phyloP scores from a whole-genome alignment of 2,113 vertebrate species.

The Xiphias gladius region DNA sequence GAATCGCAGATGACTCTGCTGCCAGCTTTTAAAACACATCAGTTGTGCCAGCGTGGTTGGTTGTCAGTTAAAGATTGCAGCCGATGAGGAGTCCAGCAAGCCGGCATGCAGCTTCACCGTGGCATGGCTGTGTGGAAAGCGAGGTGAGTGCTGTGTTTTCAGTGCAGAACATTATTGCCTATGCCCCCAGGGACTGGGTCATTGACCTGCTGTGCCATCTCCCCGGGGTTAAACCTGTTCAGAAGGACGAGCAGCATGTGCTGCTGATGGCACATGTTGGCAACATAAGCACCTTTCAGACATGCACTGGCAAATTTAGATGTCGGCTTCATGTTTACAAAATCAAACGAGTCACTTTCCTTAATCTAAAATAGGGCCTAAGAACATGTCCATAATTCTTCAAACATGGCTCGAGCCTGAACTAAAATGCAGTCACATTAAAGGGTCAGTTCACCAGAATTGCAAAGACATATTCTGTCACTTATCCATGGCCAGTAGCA shows the following conservation, averaged over 20 bases:
- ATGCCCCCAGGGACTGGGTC: conserved; percentile 55
- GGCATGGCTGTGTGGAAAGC: conserved; percentile 3
- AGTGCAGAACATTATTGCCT: conserved; percentile 11
- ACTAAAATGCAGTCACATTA: neutral
- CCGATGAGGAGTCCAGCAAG: conserved; percentile 15
- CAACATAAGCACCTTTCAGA: neutral
- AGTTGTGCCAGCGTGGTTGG: neutral
- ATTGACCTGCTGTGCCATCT: conserved; percentile 45
- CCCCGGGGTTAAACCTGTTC: conserved; percentile 24
- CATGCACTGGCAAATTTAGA: neutral
- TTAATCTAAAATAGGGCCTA: too few relatives aligned
- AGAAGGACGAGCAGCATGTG: conserved; percentile 25
- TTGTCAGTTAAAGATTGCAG: conserved; percentile 11
- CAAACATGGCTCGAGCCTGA: neutral
- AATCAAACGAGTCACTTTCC: neutral
- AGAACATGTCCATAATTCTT: neutral
- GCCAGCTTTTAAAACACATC: conserved; percentile 29
- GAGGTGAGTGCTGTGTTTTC: conserved; percentile 42
- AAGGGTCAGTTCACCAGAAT: neutral
- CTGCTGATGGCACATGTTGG: conserved; percentile 25
- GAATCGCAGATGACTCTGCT: conserved; percentile 11
- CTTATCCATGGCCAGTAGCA: neutral
- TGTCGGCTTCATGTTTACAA: neutral
- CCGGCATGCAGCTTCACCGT: neutral
- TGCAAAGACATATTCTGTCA: neutral